phyloP scores from a whole-genome alignment of 1,140 invertebrate species.

The Dendroctonus valens region DNA sequence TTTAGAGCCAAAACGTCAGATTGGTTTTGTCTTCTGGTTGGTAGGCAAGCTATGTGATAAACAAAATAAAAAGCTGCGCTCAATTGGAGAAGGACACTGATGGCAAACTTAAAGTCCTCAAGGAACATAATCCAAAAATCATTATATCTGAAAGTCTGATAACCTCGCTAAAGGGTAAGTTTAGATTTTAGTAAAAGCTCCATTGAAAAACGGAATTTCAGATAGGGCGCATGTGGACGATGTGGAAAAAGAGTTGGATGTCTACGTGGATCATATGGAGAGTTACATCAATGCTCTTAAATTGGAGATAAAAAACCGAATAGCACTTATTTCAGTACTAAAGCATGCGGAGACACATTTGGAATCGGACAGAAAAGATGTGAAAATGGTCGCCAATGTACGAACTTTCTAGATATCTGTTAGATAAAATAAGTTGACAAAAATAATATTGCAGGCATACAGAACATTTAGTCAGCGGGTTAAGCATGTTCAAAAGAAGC shows the following conservation, averaged over 20 bases:
- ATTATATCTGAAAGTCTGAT: slow-evolving; percentile 62
- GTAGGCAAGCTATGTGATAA: slow-evolving; percentile 61
- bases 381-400: slow-evolving; percentile 90
- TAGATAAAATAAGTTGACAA: not conserved
- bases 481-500: slow-evolving; percentile 77
- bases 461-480: slow-evolving; percentile 87
- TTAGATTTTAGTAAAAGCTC: not conserved
- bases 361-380: slow-evolving; percentile 84
- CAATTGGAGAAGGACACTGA: slow-evolving; percentile 66
- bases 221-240: slow-evolving; percentile 83
- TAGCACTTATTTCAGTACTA: slow-evolving; percentile 70
- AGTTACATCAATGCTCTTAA: slow-evolving; percentile 77
- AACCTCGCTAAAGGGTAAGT: slow-evolving; percentile 68
- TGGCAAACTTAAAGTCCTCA: slow-evolving; percentile 62
- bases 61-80: slow-evolving; percentile 65
- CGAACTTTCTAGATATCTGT: slow-evolving; percentile 50
- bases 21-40: slow-evolving; percentile 40
- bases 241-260: slow-evolving; percentile 83
- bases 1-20: too few relatives aligned
- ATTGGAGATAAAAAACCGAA: slow-evolving; percentile 77
- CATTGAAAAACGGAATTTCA: slow-evolving; percentile 40
- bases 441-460: slow-evolving; percentile 67
- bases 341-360: slow-evolving; percentile 84
- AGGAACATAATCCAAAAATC: slow-evolving; percentile 55
- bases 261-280: slow-evolving; percentile 74